Evolutionary conservation across 1,140 invertebrate genomes (phyloP), one percentile per base, ranked within the genome.

Genomic region (Eriocheir sinensis): DNA sequence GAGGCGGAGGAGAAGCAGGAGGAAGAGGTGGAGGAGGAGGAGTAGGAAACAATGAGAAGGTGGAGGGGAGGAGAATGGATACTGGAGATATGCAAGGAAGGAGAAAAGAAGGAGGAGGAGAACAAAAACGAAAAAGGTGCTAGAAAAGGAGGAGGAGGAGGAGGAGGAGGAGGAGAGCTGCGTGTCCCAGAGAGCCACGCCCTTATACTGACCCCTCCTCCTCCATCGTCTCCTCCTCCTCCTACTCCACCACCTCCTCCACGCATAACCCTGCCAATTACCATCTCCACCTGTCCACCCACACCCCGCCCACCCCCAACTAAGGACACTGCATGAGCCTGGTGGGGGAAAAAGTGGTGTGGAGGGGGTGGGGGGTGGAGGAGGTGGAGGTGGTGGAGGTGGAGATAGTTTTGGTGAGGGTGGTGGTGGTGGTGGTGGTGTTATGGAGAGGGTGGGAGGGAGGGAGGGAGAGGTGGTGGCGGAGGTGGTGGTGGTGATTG

Each of bases 131-230:
- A n/a, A n/a, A n/a, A n/a, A n/a, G n/a, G n/a, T n/a, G n/a, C n/a
- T n/a, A n/a, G 60, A n/a, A 21, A n/a, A 72, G 27, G 60, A 72
- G 60, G 60, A n/a, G 60, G 27, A 72, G 60, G 27, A 53, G 60
- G 60, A 72, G 60, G 60, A 72, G 60, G 60, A 72, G 60, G 60
- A 72, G 60, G 60, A n/a, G 60, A 21, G 60, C 21, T 72, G 60
- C 60, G 60, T 72, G 60, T 72, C 60, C 60, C 60, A 72, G 60
- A 72, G 60, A 72, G 60, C 60, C 60, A 72, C 60, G 60, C 60
- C 60, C 60, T 72, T 72, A n/a, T n/a, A 72, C 60, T 72, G 60
- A 72, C 85, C 85, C 60, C 60, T 72, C 60, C 60, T 72, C 60
- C 60, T 72, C 60, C 60, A 17, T 34, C 21, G 15, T 34, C 34